A percentile compares a stretch with the other conserved stretches of the same genome.
Evolutionary conservation across 2,888 invertebrate genomes (phyloP).

Genomic region (Bellardia pandia): DNA sequence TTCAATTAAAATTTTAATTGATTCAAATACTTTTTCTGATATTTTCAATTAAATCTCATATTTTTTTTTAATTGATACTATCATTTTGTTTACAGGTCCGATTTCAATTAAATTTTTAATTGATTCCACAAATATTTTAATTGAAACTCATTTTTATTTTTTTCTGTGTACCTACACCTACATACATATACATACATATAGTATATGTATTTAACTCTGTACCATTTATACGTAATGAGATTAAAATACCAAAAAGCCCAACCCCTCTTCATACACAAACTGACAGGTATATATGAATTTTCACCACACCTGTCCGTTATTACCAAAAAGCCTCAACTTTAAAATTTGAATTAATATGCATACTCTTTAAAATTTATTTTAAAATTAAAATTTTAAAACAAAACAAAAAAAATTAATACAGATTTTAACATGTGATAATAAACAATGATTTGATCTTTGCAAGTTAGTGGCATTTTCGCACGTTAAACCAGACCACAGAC

Average conservation of each 20-base stretch:
- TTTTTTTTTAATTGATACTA: too few relatives aligned
- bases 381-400: conserved; percentile 1
- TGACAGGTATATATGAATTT: not conserved
- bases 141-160: too few relatives aligned
- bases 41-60: too few relatives aligned
- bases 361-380: not conserved
- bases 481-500: conserved; percentile 56
- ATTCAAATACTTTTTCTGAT: too few relatives aligned
- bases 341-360: conserved; percentile 14
- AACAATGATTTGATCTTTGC: conserved; percentile 27
- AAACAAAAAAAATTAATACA: conserved; percentile 2
- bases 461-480: conserved; percentile 48
- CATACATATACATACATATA: too few relatives aligned
- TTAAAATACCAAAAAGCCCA: conserved; percentile 7
- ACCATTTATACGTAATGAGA: not conserved
- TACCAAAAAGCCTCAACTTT: conserved; percentile 27
- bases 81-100: too few relatives aligned
- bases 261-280: not conserved
- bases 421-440: conserved; percentile 41
- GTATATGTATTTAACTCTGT: not conserved
- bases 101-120: too few relatives aligned
- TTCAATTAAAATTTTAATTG: too few relatives aligned
- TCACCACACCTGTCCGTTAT: conserved; percentile 38
- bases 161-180: not conserved
- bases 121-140: too few relatives aligned